These are phyloP conservation scores for Leptopilina clavipes DNA, from an alignment of 1,140 invertebrate species.

Conservation along the genomic window DNA sequence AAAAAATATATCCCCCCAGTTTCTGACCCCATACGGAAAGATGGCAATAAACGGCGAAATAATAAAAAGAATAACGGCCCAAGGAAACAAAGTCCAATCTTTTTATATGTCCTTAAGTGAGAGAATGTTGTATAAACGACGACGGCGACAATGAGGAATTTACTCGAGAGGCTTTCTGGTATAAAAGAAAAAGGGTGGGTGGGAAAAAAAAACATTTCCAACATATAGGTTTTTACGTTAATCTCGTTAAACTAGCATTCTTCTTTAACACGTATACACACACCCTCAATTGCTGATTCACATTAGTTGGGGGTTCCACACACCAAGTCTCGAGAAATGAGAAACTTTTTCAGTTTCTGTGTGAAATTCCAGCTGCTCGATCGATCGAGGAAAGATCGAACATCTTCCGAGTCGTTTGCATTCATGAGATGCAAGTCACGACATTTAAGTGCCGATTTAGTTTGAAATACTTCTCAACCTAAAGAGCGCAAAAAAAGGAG, in stretches of 20 bases:
- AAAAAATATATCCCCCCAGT: slow-evolving; percentile 53
- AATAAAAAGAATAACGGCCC: slow-evolving; percentile 29
- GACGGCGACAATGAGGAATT: neutral
- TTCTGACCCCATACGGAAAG: slow-evolving; percentile 26
- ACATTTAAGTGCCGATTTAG: slow-evolving; percentile 43
- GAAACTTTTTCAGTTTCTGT: slow-evolving; percentile 6
- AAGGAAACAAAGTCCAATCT: slow-evolving; percentile 21
- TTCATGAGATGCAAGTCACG: slow-evolving; percentile 41
- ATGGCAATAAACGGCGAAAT: slow-evolving; percentile 46
- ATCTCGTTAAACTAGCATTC: slow-evolving; percentile 8
- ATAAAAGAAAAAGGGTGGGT: neutral
- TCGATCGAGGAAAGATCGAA: slow-evolving; percentile 40
- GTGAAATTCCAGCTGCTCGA: slow-evolving; percentile 26
- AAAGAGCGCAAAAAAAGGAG: neutral
- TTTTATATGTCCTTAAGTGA: neutral
- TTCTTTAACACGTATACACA: neutral
- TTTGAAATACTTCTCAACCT: slow-evolving; percentile 41
- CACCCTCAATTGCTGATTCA: neutral
- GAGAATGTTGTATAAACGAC: slow-evolving; percentile 19
- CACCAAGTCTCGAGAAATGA: neutral
- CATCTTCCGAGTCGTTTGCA: slow-evolving; percentile 42
- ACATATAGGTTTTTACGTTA: neutral
- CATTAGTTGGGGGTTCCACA: neutral
- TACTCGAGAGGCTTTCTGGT: neutral
- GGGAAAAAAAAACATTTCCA: neutral